phyloP scores from a whole-genome alignment of 2,888 invertebrate genomes.

The Sphinx pinastri region DNA sequence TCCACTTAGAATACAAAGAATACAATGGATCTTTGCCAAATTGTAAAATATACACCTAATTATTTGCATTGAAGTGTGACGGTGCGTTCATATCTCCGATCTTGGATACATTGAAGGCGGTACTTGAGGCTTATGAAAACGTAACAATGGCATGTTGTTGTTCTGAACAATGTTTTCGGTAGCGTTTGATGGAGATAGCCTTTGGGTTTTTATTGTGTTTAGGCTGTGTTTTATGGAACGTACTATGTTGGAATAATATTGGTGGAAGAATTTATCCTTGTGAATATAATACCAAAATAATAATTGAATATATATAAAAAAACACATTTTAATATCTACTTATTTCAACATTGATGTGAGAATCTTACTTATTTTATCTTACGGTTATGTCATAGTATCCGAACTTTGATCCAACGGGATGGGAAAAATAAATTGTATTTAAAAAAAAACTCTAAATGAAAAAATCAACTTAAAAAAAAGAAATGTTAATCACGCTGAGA shows the following conservation, averaged over 20 bases:
- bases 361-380: too few species aligned
- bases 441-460: too few species aligned
- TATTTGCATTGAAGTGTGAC: conserved; percentile 75
- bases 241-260: too few species aligned
- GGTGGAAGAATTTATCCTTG: too few species aligned
- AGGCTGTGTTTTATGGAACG: background rate
- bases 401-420: background rate
- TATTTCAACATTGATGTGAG: too few species aligned
- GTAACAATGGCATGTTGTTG: conserved; percentile 58
- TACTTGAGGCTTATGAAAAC: conserved; percentile 80
- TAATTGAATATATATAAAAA: too few species aligned
- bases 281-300: too few species aligned
- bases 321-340: too few species aligned
- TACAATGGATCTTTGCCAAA: conserved; percentile 80
- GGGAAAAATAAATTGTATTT: background rate
- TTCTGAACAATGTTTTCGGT: conserved; percentile 13
- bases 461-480: background rate
- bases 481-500: background rate
- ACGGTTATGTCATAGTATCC: too few species aligned
- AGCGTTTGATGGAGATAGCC: background rate
- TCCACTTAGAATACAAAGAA: conserved; percentile 79
- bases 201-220: conserved; percentile 2
- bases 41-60: conserved; percentile 83
- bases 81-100: conserved; percentile 69
- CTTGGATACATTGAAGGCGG: conserved; percentile 62